Percentiles rank a stretch among this genome's conserved stretches.
Conservation (phyloP, 2,113 vertebrate genomes). For the Pogonocichla stellata region DNA sequence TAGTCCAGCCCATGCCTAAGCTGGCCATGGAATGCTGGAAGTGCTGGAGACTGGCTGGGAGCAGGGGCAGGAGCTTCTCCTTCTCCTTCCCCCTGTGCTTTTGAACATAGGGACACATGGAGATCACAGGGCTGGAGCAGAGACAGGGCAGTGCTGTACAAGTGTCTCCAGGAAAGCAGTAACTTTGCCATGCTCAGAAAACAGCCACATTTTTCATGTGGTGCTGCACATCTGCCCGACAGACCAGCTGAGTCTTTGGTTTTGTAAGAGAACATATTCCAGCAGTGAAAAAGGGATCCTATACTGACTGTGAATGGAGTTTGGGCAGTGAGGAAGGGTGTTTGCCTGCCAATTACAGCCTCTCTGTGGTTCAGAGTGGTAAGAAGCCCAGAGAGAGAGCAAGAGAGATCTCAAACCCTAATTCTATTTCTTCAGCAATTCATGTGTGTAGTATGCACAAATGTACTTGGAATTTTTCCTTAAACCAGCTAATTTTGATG, state of each 20-base stretch:
- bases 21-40: not conserved
- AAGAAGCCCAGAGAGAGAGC: not conserved
- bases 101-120: not conserved
- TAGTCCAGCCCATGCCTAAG: not conserved
- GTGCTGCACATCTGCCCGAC: not conserved
- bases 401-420: not conserved
- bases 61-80: not conserved
- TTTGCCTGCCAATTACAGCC: not conserved
- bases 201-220: fast-evolving
- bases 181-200: not conserved
- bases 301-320: not conserved
- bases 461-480: not conserved
- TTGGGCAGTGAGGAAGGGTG: not conserved
- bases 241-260: not conserved
- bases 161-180: not conserved
- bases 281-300: not conserved
- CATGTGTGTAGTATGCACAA: not conserved
- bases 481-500: not conserved
- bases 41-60: not conserved
- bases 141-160: not conserved
- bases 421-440: not conserved
- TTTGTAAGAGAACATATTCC: not conserved
- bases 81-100: not conserved
- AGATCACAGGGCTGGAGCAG: not conserved
- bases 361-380: not conserved